Percentiles rank a stretch among this genome's conserved stretches.
Evolutionary conservation across 1,140 invertebrate genomes (phyloP).

Genomic region (Lepidurus apus): DNA sequence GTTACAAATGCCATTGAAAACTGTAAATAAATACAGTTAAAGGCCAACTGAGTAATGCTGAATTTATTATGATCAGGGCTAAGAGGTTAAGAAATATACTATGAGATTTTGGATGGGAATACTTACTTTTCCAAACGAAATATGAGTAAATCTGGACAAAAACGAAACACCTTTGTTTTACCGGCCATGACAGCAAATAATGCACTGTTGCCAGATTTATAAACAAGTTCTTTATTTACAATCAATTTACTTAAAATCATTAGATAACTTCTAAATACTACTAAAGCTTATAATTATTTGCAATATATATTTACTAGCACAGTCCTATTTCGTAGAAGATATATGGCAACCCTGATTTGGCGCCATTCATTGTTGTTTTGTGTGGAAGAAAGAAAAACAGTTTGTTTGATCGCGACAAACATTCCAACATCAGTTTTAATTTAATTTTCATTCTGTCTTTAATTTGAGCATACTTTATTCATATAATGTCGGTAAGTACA

Average conservation of each 20-base stretch:
- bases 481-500: too few relatives aligned
- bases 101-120: neutral
- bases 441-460: too few relatives aligned
- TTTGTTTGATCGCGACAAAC: too few relatives aligned
- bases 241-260: neutral
- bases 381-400: neutral
- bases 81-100: too few relatives aligned
- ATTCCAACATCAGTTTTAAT: too few relatives aligned
- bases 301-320: neutral
- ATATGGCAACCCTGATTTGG: neutral
- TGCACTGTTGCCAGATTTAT: neutral
- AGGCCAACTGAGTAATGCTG: too few relatives aligned
- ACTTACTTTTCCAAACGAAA: neutral
- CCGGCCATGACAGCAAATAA: neutral
- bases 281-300: too few relatives aligned
- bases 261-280: neutral
- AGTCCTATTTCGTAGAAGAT: neutral
- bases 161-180: slow-evolving; percentile 16
- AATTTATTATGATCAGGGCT: too few relatives aligned
- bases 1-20: too few relatives aligned
- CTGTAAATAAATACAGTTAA: too few relatives aligned
- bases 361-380: neutral
- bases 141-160: neutral
- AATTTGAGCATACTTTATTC: too few relatives aligned
- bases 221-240: neutral